Conservation (phyloP, 2,797 vertebrate species). For the Anolis apletophallus region DNA sequence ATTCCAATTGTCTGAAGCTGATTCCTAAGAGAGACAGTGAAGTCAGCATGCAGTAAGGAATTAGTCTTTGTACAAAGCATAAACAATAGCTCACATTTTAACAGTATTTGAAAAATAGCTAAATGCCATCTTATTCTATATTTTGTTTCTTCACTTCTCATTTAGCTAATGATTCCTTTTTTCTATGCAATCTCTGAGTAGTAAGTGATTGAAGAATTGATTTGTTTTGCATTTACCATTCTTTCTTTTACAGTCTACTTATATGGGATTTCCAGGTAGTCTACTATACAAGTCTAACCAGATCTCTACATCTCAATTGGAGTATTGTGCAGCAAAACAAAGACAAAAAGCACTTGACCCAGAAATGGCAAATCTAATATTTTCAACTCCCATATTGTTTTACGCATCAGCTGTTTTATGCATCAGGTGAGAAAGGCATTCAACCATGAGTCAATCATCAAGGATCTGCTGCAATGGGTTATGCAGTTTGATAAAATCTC, state of each 20-base stretch:
- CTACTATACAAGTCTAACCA: not conserved
- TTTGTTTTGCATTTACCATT: not conserved
- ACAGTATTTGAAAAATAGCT: not conserved
- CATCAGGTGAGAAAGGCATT: not conserved
- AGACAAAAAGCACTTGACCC: not conserved
- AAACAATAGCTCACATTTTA: not conserved
- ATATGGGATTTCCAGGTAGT: not conserved
- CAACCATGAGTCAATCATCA: not conserved
- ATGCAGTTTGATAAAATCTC: not conserved
- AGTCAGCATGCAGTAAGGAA: not conserved
- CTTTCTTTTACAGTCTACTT: not conserved
- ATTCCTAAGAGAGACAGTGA: constrained; percentile 79
- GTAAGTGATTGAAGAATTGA: not conserved
- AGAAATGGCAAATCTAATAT: not conserved
- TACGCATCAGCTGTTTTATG: not conserved
- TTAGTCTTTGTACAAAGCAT: not conserved
- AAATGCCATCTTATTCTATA: fast-evolving
- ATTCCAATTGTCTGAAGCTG: constrained; percentile 96
- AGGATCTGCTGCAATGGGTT: not conserved
- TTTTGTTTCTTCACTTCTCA: not conserved
- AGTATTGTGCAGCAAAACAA: not conserved
- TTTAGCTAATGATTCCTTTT: not conserved
- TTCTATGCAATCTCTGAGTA: not conserved
- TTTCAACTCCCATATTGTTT: not conserved
- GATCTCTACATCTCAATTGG: not conserved